Evolutionary conservation across 2,888 invertebrate genomes (phyloP), one percentile per base, ranked within the genome.

Genomic region (Clivina fossor): DNA sequence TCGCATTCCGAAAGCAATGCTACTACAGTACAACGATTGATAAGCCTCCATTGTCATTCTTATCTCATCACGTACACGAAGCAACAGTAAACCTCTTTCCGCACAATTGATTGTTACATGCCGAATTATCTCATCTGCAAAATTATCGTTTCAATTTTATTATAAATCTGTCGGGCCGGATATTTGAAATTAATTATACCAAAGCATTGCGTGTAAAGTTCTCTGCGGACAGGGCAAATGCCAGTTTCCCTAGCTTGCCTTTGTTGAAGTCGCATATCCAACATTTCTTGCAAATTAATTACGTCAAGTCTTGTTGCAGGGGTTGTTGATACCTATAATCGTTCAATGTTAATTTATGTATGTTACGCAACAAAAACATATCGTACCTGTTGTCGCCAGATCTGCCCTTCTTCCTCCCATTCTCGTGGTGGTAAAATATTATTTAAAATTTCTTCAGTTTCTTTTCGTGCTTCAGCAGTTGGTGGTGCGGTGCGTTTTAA

Each of bases 101-200:
- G 93, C 91, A 70, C 98, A 98, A 71, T 95, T 97, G 40, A 99
- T 91, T 3, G 98, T 96, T 18, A 97, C 94, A 81, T 98, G 87
- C n/a, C 92, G 80, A 65, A 93, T 92, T 32, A 93, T 76, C 76
- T 93, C 93, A 74, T 93, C 88, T 81, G 35, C 1, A 53, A 56
- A 40, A 9, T 2, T 7, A 7, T 30, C 19, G n/a, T n/a, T n/a
- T n/a, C n/a, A n/a, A n/a, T n/a, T 16, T 30, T 8, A 28, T 30
- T 18, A 5, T 30, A 44, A 28, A 30, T 41, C 20, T 3, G n/a
- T 11, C 19, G 35, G 26, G 4, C 2, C 19, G 26, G 9, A 22
- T 8, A 30, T 4, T 58, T 24, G 18, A 9, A 9, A 9, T 19
- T 20, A 19, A 26, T 26, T 8, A 40, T 30, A 46, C 38, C 95